Conservation (phyloP, 2,797 vertebrate genomes). For the Parauchenoglanis punctatus region DNA sequence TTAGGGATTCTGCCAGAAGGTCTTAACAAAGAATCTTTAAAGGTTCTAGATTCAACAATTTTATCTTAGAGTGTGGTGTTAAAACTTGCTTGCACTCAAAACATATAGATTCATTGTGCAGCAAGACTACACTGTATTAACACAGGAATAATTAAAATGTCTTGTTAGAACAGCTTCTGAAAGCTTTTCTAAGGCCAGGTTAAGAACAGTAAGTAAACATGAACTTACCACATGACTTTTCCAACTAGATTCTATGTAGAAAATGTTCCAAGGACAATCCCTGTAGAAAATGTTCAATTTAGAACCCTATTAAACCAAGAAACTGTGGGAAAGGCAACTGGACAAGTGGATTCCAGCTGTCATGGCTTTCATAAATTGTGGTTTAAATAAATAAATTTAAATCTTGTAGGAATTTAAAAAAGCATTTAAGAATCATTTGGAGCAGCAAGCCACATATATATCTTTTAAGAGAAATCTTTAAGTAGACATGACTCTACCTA, state of each 20-base stretch:
- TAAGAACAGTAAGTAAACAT: background rate
- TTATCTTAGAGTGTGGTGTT: background rate
- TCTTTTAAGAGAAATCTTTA: background rate
- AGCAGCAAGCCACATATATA: background rate
- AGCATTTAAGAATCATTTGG: background rate
- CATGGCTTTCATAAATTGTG: constrained; percentile 4
- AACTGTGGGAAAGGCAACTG: background rate
- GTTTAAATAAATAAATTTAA: background rate
- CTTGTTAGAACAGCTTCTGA: too few species aligned
- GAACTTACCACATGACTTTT: background rate
- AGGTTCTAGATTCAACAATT: background rate
- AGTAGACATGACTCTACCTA: background rate
- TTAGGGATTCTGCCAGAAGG: background rate
- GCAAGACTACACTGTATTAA: background rate
- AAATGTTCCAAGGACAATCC: background rate
- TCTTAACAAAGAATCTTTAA: background rate
- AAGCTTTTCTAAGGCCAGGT: background rate
- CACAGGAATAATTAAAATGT: too few species aligned
- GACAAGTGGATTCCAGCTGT: background rate
- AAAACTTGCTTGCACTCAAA: background rate
- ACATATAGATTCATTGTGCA: background rate
- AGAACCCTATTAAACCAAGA: background rate
- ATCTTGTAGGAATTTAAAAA: background rate
- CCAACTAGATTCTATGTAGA: background rate
- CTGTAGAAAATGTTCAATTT: background rate